Conservation (phyloP, 2,888 invertebrate genomes). For the Fragum whitleyi region DNA sequence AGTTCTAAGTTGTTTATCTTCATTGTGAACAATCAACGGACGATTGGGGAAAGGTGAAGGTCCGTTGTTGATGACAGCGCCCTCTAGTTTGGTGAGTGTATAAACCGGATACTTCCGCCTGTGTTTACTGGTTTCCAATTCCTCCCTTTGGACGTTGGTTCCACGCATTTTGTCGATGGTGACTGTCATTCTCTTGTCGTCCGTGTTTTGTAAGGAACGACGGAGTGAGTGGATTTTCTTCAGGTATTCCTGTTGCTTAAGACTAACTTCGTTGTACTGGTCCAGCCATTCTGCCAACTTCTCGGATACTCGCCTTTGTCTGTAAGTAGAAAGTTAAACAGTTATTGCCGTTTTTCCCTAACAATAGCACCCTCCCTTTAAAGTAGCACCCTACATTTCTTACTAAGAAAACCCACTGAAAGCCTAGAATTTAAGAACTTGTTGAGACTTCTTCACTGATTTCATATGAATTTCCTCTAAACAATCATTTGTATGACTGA, state of each 20-base stretch:
- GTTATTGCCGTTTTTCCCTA: too few species aligned
- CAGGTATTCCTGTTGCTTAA: conserved; percentile 71
- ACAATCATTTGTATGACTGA: too few species aligned
- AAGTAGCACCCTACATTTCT: too few species aligned
- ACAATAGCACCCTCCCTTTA: too few species aligned
- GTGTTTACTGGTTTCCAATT: conserved; percentile 11
- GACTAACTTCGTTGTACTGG: conserved; percentile 71
- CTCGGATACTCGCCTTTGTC: conserved; percentile 61
- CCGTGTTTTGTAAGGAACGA: conserved; percentile 61
- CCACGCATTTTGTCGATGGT: conserved; percentile 63
- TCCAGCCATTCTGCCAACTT: conserved; percentile 71
- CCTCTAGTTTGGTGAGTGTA: conserved; percentile 60
- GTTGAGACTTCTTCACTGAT: too few species aligned
- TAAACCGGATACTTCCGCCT: conserved; percentile 58
- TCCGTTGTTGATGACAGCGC: conserved; percentile 52
- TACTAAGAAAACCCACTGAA: too few species aligned
- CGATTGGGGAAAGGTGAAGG: conserved; percentile 68
- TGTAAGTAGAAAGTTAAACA: conserved; percentile 37
- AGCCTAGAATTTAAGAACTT: too few species aligned
- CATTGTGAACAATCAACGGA: conserved; percentile 56
- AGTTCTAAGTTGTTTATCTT: conserved; percentile 34
- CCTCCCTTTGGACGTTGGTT: not conserved
- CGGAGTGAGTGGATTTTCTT: conserved; percentile 69
- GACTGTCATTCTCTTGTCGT: conserved; percentile 62
- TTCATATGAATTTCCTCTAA: too few species aligned